Conservation (phyloP, 2,113 vertebrate species). For the Seriola aureovittata region DNA sequence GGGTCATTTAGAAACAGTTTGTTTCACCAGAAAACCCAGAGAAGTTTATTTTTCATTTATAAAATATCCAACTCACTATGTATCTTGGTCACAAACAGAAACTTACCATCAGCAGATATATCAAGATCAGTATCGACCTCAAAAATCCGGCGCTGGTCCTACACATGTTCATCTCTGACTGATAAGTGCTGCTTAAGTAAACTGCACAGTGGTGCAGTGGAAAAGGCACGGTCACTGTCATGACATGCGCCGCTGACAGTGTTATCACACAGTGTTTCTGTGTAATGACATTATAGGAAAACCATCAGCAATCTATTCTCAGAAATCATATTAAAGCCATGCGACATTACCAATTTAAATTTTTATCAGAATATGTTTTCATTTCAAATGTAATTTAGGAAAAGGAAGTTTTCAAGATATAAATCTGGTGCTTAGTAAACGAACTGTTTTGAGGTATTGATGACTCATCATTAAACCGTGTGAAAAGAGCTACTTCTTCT, state of each 20-base stretch:
- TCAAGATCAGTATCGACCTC: background rate
- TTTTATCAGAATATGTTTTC: background rate
- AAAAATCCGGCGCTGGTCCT: background rate
- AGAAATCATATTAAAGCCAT: background rate
- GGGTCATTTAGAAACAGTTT: background rate
- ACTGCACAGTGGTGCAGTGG: constrained; percentile 7
- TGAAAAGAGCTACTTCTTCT: background rate
- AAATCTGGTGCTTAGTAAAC: background rate
- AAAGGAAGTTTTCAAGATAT: background rate
- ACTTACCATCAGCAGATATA: background rate
- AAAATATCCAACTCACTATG: background rate
- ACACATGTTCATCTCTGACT: background rate
- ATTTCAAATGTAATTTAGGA: background rate
- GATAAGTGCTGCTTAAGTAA: background rate
- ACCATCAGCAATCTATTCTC: background rate
- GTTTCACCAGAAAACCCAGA: background rate
- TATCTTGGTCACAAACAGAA: background rate
- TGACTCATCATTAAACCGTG: background rate
- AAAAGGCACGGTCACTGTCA: constrained; percentile 34
- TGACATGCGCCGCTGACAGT: constrained; percentile 44
- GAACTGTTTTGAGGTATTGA: background rate
- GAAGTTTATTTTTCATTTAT: background rate
- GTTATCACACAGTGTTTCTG: constrained; percentile 24
- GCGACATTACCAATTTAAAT: background rate
- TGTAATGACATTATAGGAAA: background rate